phyloP scores from a whole-genome alignment of 2,888 invertebrate species.

The Celastrina argiolus region DNA sequence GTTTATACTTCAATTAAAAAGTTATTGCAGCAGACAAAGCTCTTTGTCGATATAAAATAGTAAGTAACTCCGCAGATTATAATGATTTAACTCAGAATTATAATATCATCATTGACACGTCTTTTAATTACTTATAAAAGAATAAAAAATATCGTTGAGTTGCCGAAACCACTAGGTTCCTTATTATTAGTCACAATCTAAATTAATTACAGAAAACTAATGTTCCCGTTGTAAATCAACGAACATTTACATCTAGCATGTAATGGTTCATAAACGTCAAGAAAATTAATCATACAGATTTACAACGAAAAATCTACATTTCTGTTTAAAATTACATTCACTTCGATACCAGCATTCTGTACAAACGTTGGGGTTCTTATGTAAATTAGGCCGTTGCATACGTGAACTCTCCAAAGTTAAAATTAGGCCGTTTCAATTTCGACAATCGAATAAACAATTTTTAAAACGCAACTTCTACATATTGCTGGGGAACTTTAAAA shows the following conservation, averaged over 20 bases:
- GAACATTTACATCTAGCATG: constrained; percentile 14
- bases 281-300: constrained; percentile 20
- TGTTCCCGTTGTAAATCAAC: constrained; percentile 14
- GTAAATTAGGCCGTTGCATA: constrained; percentile 6
- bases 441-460: constrained; percentile 5
- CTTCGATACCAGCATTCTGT: constrained; percentile 3
- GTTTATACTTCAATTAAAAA: not conserved
- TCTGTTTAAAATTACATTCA: constrained; percentile 4
- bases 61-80: not conserved
- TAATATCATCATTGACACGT: not conserved
- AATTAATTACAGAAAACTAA: constrained; percentile 2
- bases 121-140: no score
- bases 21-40: not conserved
- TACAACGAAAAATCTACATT: not conserved
- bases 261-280: constrained; percentile 3
- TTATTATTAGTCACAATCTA: not conserved
- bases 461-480: not conserved
- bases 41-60: not conserved
- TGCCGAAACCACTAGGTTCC: not conserved
- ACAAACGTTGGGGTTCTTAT: not conserved
- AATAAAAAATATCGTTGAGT: no score
- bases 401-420: not conserved
- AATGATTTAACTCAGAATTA: not conserved
- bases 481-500: not conserved
- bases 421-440: constrained; percentile 17